Evolutionary conservation across 2,797 vertebrate genomes (phyloP).

Genomic region (Gymnoscopelus braueri): DNA sequence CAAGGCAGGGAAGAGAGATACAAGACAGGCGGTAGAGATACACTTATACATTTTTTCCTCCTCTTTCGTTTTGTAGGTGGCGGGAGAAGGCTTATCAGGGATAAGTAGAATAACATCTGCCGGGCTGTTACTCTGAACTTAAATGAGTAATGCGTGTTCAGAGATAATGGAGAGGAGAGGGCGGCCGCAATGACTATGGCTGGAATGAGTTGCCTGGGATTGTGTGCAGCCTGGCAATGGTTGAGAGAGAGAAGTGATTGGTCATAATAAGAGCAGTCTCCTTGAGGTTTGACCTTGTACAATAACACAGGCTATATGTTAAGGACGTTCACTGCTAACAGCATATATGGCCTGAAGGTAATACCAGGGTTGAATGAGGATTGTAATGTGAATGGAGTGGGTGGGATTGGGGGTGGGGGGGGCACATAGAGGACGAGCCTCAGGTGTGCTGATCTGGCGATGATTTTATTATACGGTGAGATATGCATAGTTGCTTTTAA

Average conservation of each 20-base stretch:
- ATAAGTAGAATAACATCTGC: not conserved
- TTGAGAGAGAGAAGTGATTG: constrained; percentile 24
- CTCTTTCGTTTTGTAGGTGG: not conserved
- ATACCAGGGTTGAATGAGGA: constrained; percentile 53
- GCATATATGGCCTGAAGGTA: constrained; percentile 33
- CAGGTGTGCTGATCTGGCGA: no score
- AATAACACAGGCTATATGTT: constrained; percentile 53
- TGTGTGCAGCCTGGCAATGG: constrained; percentile 18
- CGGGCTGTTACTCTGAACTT: constrained; percentile 7
- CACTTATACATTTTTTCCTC: not conserved
- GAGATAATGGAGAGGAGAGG: constrained; percentile 21
- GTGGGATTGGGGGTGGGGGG: no score
- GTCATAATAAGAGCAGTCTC: constrained; percentile 49
- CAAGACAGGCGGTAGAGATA: constrained; percentile 26
- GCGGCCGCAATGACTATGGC: constrained; percentile 30
- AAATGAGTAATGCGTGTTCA: constrained; percentile 24
- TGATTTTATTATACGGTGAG: no score
- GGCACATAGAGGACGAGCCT: no score
- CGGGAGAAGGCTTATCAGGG: constrained; percentile 19
- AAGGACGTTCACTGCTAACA: constrained; percentile 48
- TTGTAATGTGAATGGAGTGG: constrained; percentile 14
- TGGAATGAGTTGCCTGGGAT: constrained; percentile 15
- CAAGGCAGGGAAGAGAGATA: constrained; percentile 16
- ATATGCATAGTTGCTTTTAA: no score
- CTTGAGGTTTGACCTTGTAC: constrained; percentile 69